phyloP scores from a whole-genome alignment of 1,140 invertebrate genomes.

The Drosophila parabipectinata region DNA sequence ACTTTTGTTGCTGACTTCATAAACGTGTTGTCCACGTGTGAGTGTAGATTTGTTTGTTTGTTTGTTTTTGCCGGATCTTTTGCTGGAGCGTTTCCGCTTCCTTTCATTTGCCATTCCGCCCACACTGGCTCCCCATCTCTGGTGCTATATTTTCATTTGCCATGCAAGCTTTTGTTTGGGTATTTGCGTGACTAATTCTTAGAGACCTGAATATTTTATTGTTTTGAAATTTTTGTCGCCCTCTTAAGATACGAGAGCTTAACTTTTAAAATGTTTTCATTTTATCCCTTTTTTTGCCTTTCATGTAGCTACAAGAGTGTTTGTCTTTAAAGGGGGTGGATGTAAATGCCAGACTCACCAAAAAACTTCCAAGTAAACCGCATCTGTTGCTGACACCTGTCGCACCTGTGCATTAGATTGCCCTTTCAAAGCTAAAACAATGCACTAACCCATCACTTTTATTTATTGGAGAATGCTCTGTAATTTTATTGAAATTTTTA shows the following conservation, averaged over 20 bases:
- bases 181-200: constrained; percentile 24
- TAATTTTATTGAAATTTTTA: background rate
- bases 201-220: constrained; percentile 4
- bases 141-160: background rate
- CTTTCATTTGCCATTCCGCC: constrained; percentile 64
- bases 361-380: constrained; percentile 15
- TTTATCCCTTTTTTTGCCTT: background rate
- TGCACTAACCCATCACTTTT: background rate
- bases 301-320: background rate
- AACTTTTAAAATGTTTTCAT: constrained; percentile 17
- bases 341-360: constrained; percentile 19
- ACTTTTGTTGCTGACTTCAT: constrained; percentile 62
- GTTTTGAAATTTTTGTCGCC: constrained; percentile 16
- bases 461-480: background rate
- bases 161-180: constrained; percentile 1
- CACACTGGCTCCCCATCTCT: background rate
- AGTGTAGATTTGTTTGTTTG: constrained; percentile 23
- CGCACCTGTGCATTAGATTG: constrained; percentile 26
- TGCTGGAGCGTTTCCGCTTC: constrained; percentile 74
- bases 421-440: constrained; percentile 12
- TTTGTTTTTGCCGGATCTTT: constrained; percentile 40
- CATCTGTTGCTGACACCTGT: constrained; percentile 34
- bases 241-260: background rate
- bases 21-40: constrained; percentile 48
- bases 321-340: background rate